Percentiles rank a stretch among this genome's conserved stretches.
Evolutionary conservation across 2,113 vertebrate species (phyloP).

Genomic region (Hepsetus odoe): DNA sequence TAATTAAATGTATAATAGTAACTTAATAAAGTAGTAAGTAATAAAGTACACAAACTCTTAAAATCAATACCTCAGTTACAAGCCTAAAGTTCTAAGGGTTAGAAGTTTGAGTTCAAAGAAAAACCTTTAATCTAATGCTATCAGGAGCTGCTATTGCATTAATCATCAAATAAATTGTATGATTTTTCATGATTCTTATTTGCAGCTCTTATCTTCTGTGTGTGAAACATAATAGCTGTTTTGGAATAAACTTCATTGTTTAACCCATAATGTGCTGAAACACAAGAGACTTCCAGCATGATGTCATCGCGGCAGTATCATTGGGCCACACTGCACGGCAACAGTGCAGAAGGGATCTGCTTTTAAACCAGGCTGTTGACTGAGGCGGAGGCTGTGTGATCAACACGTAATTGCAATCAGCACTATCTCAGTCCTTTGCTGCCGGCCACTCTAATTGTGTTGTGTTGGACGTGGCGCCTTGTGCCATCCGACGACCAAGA

Average conservation of each 20-base stretch:
- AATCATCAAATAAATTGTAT: background rate
- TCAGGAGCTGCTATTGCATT: background rate
- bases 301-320: constrained; percentile 28
- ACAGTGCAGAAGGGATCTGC: constrained; percentile 50
- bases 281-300: constrained; percentile 19
- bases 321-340: constrained; percentile 34
- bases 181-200: constrained; percentile 2
- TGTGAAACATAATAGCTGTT: constrained; percentile 8
- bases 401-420: constrained; percentile 64
- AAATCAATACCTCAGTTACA: background rate
- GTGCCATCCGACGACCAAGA: constrained; percentile 25
- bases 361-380: constrained; percentile 54
- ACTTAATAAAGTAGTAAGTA: background rate
- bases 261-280: background rate
- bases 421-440: constrained; percentile 56
- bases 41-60: background rate
- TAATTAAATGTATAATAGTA: background rate
- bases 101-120: no score
- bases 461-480: constrained; percentile 55
- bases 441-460: constrained; percentile 59
- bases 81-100: background rate
- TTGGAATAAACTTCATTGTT: constrained; percentile 11
- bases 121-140: no score
- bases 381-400: constrained; percentile 56
- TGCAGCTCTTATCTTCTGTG: background rate